A percentile compares a stretch with the other conserved stretches of the same genome.
phyloP scores from a whole-genome alignment of 2,888 invertebrate species.

The Cryptocephalus moraei region DNA sequence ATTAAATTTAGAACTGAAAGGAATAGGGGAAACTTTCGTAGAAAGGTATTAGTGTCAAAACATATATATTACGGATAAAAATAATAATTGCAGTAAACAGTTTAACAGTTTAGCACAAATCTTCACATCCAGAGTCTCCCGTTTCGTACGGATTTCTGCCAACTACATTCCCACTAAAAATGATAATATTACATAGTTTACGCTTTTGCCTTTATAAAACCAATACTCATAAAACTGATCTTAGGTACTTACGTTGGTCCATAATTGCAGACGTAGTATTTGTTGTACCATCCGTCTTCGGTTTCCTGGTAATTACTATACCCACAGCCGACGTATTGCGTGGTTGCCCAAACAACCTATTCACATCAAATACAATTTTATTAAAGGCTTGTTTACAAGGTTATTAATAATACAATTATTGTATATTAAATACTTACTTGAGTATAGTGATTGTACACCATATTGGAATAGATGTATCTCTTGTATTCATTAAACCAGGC shows the following conservation, averaged over 20 bases:
- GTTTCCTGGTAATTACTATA: conserved; percentile 11
- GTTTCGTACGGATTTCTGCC: background rate
- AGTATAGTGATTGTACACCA: conserved; percentile 13
- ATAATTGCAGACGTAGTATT: conserved; percentile 20
- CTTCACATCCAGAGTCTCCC: background rate
- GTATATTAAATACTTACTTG: conserved; percentile 12
- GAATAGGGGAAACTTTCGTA: too few relatives aligned
- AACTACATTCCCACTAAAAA: background rate
- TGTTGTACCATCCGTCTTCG: conserved; percentile 8
- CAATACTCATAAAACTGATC: background rate
- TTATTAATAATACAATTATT: too few relatives aligned
- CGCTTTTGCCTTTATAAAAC: background rate
- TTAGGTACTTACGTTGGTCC: conserved; percentile 16
- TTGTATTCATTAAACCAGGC: conserved; percentile 14
- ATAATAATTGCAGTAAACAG: too few relatives aligned
- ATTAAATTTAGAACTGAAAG: too few relatives aligned
- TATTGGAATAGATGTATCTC: conserved; percentile 9
- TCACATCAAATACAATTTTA: conserved; percentile 5
- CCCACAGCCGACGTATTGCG: conserved; percentile 20
- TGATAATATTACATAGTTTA: background rate
- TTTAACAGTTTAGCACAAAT: background rate
- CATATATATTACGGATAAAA: too few relatives aligned
- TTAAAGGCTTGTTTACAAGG: background rate
- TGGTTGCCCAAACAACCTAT: conserved; percentile 21
- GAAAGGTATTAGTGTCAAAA: too few relatives aligned